Evolutionary conservation across 2,888 invertebrate species (phyloP).

Genomic region (Andrena chrysosceles): DNA sequence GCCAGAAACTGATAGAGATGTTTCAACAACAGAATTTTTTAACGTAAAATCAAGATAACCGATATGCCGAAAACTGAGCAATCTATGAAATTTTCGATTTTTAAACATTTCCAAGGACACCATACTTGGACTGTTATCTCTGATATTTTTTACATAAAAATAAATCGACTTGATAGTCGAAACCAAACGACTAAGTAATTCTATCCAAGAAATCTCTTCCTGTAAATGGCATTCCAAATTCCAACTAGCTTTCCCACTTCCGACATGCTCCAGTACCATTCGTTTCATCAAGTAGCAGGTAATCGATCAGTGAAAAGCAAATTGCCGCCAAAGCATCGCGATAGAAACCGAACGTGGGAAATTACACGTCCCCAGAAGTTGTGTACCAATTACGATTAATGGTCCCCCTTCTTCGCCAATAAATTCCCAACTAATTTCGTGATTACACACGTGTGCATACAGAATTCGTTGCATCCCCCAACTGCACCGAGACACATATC

Average conservation of each 20-base stretch:
- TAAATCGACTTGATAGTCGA: too few relatives aligned
- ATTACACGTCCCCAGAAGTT: constrained; percentile 6
- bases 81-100: too few relatives aligned
- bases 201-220: too few relatives aligned
- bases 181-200: too few relatives aligned
- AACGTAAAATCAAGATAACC: too few relatives aligned
- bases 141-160: too few relatives aligned
- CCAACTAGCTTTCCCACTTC: background rate
- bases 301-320: background rate
- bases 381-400: constrained; percentile 24
- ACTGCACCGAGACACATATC: constrained; percentile 25
- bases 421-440: constrained; percentile 43
- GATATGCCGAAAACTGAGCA: too few relatives aligned
- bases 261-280: background rate
- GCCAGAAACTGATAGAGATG: background rate
- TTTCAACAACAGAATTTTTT: too few relatives aligned
- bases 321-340: background rate
- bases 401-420: constrained; percentile 1
- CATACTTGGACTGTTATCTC: too few relatives aligned
- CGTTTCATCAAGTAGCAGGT: background rate
- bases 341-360: constrained; percentile 3
- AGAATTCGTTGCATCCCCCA: constrained; percentile 5
- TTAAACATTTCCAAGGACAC: too few relatives aligned
- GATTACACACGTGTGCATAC: constrained; percentile 26
- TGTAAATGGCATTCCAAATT: background rate